Conservation (phyloP, 2,888 invertebrate species). For the Stenoptilia bipunctidactyla region DNA sequence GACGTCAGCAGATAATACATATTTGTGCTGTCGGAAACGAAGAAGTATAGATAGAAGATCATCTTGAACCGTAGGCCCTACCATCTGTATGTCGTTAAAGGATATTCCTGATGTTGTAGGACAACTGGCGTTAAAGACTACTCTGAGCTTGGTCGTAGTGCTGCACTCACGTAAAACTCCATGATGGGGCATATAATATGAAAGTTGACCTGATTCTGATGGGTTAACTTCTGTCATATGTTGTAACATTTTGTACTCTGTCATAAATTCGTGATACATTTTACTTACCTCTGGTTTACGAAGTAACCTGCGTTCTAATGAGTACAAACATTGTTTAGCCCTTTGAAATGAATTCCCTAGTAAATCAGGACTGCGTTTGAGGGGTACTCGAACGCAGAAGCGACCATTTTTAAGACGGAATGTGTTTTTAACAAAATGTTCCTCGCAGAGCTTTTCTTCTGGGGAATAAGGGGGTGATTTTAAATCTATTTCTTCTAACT, state of each 20-base stretch:
- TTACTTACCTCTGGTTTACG: too few species aligned
- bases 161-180: too few species aligned
- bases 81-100: too few species aligned
- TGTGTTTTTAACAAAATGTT: neutral
- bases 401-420: neutral
- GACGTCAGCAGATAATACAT: slow-evolving; percentile 14
- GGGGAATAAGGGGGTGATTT: neutral
- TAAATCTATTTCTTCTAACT: neutral
- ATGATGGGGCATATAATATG: slow-evolving; percentile 11
- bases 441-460: neutral
- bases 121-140: slow-evolving; percentile 13
- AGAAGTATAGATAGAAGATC: too few species aligned
- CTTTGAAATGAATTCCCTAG: neutral
- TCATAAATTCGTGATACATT: slow-evolving; percentile 17
- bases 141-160: too few species aligned
- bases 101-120: slow-evolving; percentile 6
- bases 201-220: slow-evolving; percentile 11
- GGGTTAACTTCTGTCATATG: slow-evolving; percentile 18
- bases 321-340: neutral
- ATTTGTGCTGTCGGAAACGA: too few species aligned
- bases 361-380: neutral
- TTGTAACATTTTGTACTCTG: slow-evolving; percentile 15
- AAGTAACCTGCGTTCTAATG: neutral
- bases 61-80: too few species aligned
- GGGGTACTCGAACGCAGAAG: neutral